Conservation (phyloP, 2,888 invertebrate genomes). For the Carabus problematicus region DNA sequence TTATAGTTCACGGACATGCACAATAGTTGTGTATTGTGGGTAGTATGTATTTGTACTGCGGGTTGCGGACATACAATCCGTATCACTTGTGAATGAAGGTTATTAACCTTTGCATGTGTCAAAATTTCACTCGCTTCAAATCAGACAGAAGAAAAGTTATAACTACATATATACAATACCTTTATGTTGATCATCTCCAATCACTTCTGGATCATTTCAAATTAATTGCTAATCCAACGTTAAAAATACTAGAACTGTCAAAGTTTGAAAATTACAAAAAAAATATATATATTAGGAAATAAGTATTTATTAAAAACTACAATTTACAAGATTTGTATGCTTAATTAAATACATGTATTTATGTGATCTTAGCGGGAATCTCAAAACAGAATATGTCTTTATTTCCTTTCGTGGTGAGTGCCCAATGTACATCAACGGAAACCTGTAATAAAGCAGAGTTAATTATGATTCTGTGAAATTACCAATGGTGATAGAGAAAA, state of each 20-base stretch:
- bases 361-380: slow-evolving; percentile 70
- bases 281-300: slow-evolving; percentile 4
- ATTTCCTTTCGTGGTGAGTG: slow-evolving; percentile 59
- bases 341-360: slow-evolving; percentile 46
- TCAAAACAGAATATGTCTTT: slow-evolving; percentile 70
- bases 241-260: no score
- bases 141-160: slow-evolving; percentile 4
- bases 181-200: no score
- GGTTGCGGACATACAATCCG: neutral
- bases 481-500: neutral
- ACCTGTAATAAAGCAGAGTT: slow-evolving; percentile 61
- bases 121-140: no score
- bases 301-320: slow-evolving; percentile 30
- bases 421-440: slow-evolving; percentile 70
- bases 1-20: no score
- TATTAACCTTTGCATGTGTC: no score
- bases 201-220: no score
- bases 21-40: no score
- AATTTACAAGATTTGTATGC: neutral
- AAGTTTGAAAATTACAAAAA: no score
- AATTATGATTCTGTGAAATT: neutral
- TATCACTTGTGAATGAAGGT: no score
- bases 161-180: no score
- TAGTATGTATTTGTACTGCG: no score
- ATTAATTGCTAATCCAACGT: no score